A percentile compares a stretch with the other conserved stretches of the same genome.
Conservation (phyloP, 2,888 invertebrate species). For the Ethmia dodecea region DNA sequence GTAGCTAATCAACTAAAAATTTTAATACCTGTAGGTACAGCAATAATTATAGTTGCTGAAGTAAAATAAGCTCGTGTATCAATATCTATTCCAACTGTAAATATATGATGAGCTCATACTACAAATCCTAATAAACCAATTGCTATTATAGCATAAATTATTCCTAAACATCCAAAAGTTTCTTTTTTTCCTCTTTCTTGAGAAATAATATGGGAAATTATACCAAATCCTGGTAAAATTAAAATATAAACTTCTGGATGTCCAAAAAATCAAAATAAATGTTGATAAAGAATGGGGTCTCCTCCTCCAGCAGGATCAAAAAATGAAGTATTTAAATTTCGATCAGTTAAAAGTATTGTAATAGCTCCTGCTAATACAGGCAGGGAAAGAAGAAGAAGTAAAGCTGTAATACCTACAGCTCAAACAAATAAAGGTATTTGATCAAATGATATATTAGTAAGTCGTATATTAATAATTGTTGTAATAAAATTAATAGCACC, state of each 20-base stretch:
- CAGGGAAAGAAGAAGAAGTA: slow-evolving; percentile 80
- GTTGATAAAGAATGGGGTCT: slow-evolving; percentile 88
- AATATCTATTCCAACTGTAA: slow-evolving; percentile 89
- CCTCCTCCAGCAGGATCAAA: slow-evolving; percentile 89
- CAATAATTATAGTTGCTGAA: slow-evolving; percentile 92
- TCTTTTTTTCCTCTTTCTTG: slow-evolving; percentile 86
- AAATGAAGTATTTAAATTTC: slow-evolving; percentile 88
- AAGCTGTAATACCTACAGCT: slow-evolving; percentile 77
- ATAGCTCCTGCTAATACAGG: slow-evolving; percentile 89
- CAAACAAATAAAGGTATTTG: slow-evolving; percentile 85
- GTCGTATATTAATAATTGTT: slow-evolving; percentile 85
- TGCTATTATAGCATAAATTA: slow-evolving; percentile 90
- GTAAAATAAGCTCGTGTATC: slow-evolving; percentile 92
- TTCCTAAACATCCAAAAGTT: slow-evolving; percentile 84
- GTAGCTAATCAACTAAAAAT: slow-evolving; percentile 87
- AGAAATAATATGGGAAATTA: slow-evolving; percentile 87
- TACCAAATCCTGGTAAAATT: slow-evolving; percentile 89
- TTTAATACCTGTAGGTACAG: slow-evolving; percentile 90
- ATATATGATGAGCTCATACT: slow-evolving; percentile 92
- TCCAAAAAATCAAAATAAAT: slow-evolving; percentile 93
- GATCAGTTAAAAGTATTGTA: slow-evolving; percentile 87
- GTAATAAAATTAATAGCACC: slow-evolving; percentile 89
- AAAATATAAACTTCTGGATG: slow-evolving; percentile 93
- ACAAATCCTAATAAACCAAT: slow-evolving; percentile 91
- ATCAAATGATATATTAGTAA: slow-evolving; percentile 77